These are phyloP conservation scores for Schizopygopsis pylzovi DNA, from an alignment of 2,797 vertebrate species.

Conservation along the genomic window DNA sequence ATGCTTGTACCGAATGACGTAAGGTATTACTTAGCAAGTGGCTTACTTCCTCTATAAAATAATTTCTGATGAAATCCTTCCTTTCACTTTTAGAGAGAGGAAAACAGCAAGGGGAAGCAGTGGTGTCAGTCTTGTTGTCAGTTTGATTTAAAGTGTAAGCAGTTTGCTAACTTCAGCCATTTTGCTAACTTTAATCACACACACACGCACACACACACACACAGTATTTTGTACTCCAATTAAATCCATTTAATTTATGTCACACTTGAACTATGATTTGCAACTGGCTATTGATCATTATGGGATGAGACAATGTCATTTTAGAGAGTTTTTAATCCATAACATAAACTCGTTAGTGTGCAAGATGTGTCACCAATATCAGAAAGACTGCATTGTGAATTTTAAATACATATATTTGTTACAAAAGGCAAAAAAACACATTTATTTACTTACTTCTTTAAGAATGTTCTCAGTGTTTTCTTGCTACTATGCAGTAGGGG, in stretches of 20 bases:
- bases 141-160: slow-evolving; percentile 39
- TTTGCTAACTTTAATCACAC: neutral
- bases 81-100: slow-evolving; percentile 43
- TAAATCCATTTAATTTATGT: neutral
- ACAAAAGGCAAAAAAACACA: neutral
- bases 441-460: too few species aligned
- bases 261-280: neutral
- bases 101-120: slow-evolving; percentile 44
- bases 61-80: neutral
- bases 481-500: too few species aligned
- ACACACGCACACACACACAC: too few species aligned
- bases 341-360: neutral
- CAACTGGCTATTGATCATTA: neutral
- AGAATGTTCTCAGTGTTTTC: too few species aligned
- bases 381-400: neutral
- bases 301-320: neutral
- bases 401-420: neutral
- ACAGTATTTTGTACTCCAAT: neutral
- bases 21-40: neutral
- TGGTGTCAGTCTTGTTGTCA: slow-evolving; percentile 8
- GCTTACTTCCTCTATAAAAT: neutral
- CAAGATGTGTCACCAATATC: too few species aligned
- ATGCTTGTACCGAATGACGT: neutral
- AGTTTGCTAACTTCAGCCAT: neutral
- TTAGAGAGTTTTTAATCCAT: neutral